phyloP scores from a whole-genome alignment of 2,797 vertebrate species.

The Ceyx erithaca region DNA sequence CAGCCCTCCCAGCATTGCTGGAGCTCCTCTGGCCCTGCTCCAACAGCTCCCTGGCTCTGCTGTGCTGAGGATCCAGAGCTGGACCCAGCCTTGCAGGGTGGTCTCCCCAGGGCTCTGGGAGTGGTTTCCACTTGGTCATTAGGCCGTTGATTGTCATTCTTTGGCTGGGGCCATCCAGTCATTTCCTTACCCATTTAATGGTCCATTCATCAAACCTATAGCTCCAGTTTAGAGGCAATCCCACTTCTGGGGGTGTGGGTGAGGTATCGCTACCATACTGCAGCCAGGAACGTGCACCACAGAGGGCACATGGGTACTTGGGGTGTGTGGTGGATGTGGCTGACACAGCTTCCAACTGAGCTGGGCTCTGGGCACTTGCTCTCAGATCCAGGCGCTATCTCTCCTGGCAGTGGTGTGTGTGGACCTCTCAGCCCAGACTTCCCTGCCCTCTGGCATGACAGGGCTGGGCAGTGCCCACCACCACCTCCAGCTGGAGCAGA shows the following conservation, averaged over 20 bases:
- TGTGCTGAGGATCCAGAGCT: too few relatives aligned
- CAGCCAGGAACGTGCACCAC: neutral
- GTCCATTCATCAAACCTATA: neutral
- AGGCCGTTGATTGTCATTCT: neutral
- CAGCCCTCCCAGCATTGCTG: too few relatives aligned
- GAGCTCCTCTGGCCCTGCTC: too few relatives aligned
- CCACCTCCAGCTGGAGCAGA: neutral
- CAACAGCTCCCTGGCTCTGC: too few relatives aligned
- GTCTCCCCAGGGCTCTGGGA: too few relatives aligned
- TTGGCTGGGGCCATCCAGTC: neutral
- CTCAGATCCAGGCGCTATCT: neutral
- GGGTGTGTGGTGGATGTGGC: neutral
- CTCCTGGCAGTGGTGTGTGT: fast-evolving
- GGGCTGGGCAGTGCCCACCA: neutral
- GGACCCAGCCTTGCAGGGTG: too few relatives aligned
- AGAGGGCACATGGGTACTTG: fast-evolving
- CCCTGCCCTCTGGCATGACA: fast-evolving
- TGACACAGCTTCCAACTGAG: neutral
- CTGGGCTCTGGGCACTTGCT: neutral
- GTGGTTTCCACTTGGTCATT: neutral
- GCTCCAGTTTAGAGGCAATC: neutral
- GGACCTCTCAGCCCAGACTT: fast-evolving
- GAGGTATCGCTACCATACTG: neutral
- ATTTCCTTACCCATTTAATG: fast-evolving
- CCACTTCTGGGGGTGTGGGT: too few relatives aligned